Evolutionary conservation across 2,888 invertebrate species (phyloP), one percentile per base, ranked within the genome.

Genomic region (Watsonalla binaria): DNA sequence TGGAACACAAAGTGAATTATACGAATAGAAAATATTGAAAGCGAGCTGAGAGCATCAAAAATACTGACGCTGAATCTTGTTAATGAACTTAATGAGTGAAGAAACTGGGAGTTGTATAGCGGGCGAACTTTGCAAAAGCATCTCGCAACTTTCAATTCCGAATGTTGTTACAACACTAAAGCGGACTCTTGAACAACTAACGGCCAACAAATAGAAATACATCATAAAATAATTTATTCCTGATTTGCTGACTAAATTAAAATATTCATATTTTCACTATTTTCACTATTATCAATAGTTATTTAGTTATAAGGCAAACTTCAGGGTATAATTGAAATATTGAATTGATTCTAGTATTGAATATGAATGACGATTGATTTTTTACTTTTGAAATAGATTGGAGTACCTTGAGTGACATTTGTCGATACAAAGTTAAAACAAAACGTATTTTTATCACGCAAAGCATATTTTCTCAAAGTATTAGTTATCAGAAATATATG

Each of bases 61-160:
- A 86, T 84, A 84, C 81, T 82, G 81, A 80, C 80, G 81, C 73
- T 77, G 80, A 80, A 80, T 83, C 80, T 86, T 80, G 80, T 83
- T 87, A 86, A 86, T 86, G 83, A 89, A 87, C 77, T 82, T 86
- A 89, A 87, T 86, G 85, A 87, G 86, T 77, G 76, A 79, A 82
- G 82, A 80, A 82, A 82, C 76, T 68, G 68, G 64, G 71, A 82
- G 77, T 79, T 82, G 76, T 80, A 68, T 74, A 68, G 77, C 74
- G 74, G 72, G 67, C 68, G 63, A 85, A 85, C 72, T 85, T 80
- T 59, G 64, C 61, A 69, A 78, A 81, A 83, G 74, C 80, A 81
- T 80, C 80, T 78, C 69, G 68, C 72, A 81, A 85, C 80, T 86
- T 86, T 80, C 76, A 76, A 80, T 84, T 81, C 67, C 57, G 75